Base-by-base conservation (phyloP, 2,797 vertebrate genomes). In the Cirrhinus mrigala region DNA sequence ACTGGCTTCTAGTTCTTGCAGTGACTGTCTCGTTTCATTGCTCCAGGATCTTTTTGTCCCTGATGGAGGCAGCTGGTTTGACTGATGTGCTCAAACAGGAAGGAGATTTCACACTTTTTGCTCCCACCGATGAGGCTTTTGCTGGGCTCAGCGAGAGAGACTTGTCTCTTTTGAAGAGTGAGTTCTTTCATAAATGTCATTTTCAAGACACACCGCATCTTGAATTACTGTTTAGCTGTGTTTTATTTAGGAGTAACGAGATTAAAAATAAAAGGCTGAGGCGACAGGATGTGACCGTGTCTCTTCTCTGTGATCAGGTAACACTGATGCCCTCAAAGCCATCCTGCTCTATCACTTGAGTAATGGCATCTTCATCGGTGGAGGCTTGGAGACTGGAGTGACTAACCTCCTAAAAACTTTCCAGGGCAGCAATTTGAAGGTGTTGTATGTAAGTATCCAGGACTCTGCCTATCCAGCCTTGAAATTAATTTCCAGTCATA, bases 311-410 rank as follows among this genome's bases (percentile, higher is more conserved):
- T 85, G 40, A 48, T 52, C 83, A 99, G 98, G 94, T 79, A 95
- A 99, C 90, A 92, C 93, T 71, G 96, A 97, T 86, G 97, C 96
- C 78, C 97, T 99, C 80, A 95, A 94, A 90, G 97, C 97, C 70
- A 97, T 99, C 90, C 96, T 99, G 70, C 94, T 99, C 77, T 99
- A 99, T 91, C 98, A 99, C 91, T 89, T 99, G 87, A 97, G 91
- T 73, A 96, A 95, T 50, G 97, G 97, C 46, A 79, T 98, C 90
- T 96, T 97, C 91, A 96, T 99, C 29, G 97, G 97, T 27, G 98
- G 95, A 22, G 98, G 98, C 73, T 93, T 99, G 94, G 98, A 99
- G 90, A 83, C 93, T 10, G 94, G 97, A 11, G 98, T 99, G 83
- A 99, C 97, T 77, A 99, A 99, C 89, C 96, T 99, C 84, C 94